Evolutionary conservation across 1,140 invertebrate genomes (phyloP).

Genomic region (Caenorhabditis latens): DNA sequence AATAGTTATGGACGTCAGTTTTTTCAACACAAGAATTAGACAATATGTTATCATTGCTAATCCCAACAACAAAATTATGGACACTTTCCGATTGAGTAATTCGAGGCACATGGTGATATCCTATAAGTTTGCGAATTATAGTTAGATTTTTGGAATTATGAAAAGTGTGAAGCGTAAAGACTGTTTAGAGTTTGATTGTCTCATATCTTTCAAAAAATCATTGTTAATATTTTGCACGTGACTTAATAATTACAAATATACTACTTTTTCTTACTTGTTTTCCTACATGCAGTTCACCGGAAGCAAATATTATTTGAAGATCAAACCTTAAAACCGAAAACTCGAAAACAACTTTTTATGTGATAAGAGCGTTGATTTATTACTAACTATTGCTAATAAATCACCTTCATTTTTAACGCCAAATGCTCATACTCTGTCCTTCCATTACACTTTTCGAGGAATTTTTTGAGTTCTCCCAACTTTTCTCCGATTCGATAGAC

Average conservation of each 20-base stretch:
- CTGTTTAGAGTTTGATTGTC: too few species aligned
- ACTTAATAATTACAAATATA: too few species aligned
- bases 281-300: too few species aligned
- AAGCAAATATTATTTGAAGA: too few species aligned
- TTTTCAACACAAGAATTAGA: constrained; percentile 17
- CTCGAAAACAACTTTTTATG: too few species aligned
- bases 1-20: not conserved
- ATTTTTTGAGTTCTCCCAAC: not conserved
- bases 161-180: too few species aligned
- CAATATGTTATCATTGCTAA: constrained; percentile 27
- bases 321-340: too few species aligned
- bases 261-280: too few species aligned
- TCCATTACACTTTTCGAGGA: constrained; percentile 38
- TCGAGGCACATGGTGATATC: constrained; percentile 11
- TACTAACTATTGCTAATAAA: not conserved
- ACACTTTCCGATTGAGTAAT: constrained; percentile 4
- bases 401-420: constrained; percentile 36
- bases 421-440: constrained; percentile 50
- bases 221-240: too few species aligned
- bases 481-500: constrained; percentile 37
- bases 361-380: too few species aligned
- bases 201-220: too few species aligned
- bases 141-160: not conserved
- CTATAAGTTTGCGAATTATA: not conserved
- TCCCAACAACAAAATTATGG: not conserved